Evolutionary conservation across 1,140 invertebrate species (phyloP).

Genomic region (Luehdorfia chinensis): DNA sequence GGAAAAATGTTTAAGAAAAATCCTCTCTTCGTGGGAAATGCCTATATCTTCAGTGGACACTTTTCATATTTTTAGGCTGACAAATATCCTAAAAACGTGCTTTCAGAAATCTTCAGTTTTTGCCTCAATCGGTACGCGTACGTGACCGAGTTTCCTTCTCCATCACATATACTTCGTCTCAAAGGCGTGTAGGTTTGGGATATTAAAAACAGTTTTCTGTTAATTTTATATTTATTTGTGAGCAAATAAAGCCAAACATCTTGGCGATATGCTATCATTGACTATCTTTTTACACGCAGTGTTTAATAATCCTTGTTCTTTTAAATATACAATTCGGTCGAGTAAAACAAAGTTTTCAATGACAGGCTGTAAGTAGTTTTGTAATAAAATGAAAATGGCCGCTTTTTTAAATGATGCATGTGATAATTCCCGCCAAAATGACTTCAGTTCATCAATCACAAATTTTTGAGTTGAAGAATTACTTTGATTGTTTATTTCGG

Average conservation of each 20-base stretch:
- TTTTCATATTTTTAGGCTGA: no score
- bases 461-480: background rate
- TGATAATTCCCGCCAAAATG: slow-evolving; percentile 53
- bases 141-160: no score
- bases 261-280: slow-evolving; percentile 78
- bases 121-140: no score
- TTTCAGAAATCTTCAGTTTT: no score
- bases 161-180: no score
- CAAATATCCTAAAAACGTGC: no score
- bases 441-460: slow-evolving; percentile 33
- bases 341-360: slow-evolving; percentile 84
- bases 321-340: slow-evolving; percentile 81
- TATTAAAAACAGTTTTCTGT: no score
- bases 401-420: slow-evolving; percentile 65
- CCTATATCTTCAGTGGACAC: no score
- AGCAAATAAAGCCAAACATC: slow-evolving; percentile 78
- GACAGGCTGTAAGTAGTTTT: slow-evolving; percentile 73
- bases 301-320: slow-evolving; percentile 74
- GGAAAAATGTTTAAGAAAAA: no score
- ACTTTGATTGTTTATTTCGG: background rate
- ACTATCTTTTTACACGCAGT: slow-evolving; percentile 78
- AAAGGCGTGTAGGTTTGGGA: no score
- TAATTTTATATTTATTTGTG: slow-evolving; percentile 45
- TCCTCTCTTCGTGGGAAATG: no score
- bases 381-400: slow-evolving; percentile 52